Evolutionary conservation across 2,888 invertebrate genomes (phyloP), one percentile per base, ranked within the genome.

Genomic region (Lingula anatina): DNA sequence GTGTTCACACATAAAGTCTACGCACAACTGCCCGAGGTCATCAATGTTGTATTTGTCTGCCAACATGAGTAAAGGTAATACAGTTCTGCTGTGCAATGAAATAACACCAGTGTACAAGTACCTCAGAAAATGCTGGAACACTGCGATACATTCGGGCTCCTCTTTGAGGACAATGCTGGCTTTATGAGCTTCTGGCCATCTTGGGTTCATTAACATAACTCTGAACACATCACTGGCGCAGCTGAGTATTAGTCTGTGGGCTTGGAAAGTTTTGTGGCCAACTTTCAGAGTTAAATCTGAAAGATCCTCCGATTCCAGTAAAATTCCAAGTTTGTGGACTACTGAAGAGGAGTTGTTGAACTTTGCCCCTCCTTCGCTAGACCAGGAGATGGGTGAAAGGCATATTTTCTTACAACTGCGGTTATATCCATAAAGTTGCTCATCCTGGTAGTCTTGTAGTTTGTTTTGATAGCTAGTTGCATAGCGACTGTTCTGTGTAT

Each of bases 31-130:
- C 56, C 89, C 88, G 66, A 95, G 81, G 77, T 94, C 91, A 83
- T 86, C 87, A 15, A 95, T 90, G 80, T 93, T 91, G 78, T 95
- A 95, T 79, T 95, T 95, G 77, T 95, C 95, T 37, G 92, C 93
- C 49, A 95, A 80, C 9, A 88, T 88, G 46, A 95, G 81, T 60
- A 94, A 85, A 5, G 93, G 90, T 78, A 94, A 83, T 44, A 91
- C 93, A 54, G 87, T 87, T 47, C 84, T 83, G 60, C 90, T 85
- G 5, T 88, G 89, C 67, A 95, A 87, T 65, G 85, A 83, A 61
- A 95, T 88, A 78, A 87, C 86, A 37, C 94, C 95, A 0, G 91
- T 91, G 79, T 95, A 95, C 71, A 95, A 84, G 72, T 88, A 89
- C 77, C 89, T 87, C 24, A 95, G 80, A 77, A 95, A 94, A 69